Conservation (phyloP, 2,888 invertebrate species). For the Zygogramma bicolorata region DNA sequence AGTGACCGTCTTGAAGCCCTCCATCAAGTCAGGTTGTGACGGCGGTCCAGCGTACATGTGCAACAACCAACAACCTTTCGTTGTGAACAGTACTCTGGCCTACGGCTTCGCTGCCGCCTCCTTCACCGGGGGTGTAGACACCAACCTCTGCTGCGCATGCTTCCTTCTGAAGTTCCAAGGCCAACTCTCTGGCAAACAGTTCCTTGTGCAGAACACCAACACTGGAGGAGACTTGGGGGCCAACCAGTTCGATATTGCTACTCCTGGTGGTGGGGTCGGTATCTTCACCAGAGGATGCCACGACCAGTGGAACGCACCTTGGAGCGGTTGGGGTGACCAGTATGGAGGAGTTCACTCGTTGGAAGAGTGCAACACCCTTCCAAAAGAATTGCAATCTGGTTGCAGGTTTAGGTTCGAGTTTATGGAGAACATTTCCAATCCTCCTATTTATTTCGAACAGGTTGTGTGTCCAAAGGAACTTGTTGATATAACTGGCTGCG, state of each 20-base stretch:
- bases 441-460: conserved; percentile 39
- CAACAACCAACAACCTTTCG: conserved; percentile 34
- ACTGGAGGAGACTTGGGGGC: conserved; percentile 41
- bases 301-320: conserved; percentile 43
- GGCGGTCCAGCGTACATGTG: conserved; percentile 41
- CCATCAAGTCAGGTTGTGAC: conserved; percentile 29
- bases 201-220: conserved; percentile 44
- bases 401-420: conserved; percentile 44
- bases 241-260: conserved; percentile 49
- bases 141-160: conserved; percentile 43
- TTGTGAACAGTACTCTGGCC: conserved; percentile 37
- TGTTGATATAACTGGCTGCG: conserved; percentile 24
- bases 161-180: conserved; percentile 42
- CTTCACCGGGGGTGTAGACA: conserved; percentile 34
- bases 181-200: conserved; percentile 34
- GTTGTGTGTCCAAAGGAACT: conserved; percentile 44
- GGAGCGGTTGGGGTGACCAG: conserved; percentile 44
- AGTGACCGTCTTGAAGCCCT: conserved; percentile 2
- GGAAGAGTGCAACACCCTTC: conserved; percentile 38
- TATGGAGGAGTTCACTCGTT: conserved; percentile 43
- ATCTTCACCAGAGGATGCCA: conserved; percentile 39
- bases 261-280: conserved; percentile 51
- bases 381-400: conserved; percentile 37
- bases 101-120: conserved; percentile 40
- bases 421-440: conserved; percentile 43